phyloP scores from a whole-genome alignment of 2,888 invertebrate species.

The Cotesia congregata region DNA sequence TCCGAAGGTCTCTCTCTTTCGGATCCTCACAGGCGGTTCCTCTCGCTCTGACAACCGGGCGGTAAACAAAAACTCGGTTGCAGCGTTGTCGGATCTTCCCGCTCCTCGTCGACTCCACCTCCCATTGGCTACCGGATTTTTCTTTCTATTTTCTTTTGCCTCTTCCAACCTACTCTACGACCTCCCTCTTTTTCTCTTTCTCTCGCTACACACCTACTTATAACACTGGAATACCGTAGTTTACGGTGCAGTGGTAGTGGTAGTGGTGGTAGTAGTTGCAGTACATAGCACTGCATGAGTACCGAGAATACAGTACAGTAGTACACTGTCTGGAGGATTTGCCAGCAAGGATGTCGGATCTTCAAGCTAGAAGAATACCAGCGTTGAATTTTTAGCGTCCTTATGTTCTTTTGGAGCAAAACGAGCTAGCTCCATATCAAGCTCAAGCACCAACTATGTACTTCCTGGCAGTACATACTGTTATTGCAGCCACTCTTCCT shows the following conservation, averaged over 20 bases:
- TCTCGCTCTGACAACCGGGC: slow-evolving; percentile 43
- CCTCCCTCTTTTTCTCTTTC: slow-evolving; percentile 41
- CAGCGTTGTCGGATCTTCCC: slow-evolving; percentile 68
- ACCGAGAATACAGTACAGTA: not conserved
- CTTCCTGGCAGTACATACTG: not conserved
- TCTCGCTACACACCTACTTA: slow-evolving; percentile 3
- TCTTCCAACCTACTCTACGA: slow-evolving; percentile 40
- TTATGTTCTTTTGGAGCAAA: slow-evolving; percentile 51
- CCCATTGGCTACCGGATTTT: slow-evolving; percentile 64
- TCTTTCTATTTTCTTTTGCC: slow-evolving; percentile 55
- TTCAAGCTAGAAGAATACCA: not conserved
- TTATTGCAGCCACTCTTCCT: too few species aligned
- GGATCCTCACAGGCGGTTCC: slow-evolving; percentile 9
- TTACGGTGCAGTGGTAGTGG: slow-evolving; percentile 15
- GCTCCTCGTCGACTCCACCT: slow-evolving; percentile 54
- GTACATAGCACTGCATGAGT: not conserved
- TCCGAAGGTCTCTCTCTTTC: slow-evolving; percentile 17
- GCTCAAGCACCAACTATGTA: slow-evolving; percentile 34
- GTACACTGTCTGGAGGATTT: not conserved
- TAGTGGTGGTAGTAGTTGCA: not conserved
- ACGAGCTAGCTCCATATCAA: slow-evolving; percentile 48
- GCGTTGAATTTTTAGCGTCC: slow-evolving; percentile 51
- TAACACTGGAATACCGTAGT: slow-evolving; percentile 1
- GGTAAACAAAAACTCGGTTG: slow-evolving; percentile 67
- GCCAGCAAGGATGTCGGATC: not conserved